Conservation (phyloP, 2,113 vertebrate genomes). For the Sturnus vulgaris region DNA sequence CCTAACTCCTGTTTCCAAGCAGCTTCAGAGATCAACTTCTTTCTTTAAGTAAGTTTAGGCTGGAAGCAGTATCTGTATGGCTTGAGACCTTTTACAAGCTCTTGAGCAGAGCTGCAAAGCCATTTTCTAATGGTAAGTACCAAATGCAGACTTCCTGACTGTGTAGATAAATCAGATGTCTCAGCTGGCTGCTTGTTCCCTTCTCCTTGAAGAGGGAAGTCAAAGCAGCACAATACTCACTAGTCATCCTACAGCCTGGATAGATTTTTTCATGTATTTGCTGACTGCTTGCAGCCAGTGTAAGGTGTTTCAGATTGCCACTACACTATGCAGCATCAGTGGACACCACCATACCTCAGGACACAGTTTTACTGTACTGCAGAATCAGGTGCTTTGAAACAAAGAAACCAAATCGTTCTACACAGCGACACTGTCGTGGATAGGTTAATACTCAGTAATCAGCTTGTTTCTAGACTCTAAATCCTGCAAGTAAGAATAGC, state of each 20-base stretch:
- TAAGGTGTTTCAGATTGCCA: background rate
- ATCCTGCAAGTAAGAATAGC: background rate
- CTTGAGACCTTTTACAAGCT: background rate
- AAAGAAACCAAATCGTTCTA: constrained; percentile 23
- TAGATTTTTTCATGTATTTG: background rate
- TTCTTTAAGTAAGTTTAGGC: background rate
- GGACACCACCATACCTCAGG: constrained; percentile 53
- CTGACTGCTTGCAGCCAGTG: background rate
- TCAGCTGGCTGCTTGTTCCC: background rate
- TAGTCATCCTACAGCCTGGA: background rate
- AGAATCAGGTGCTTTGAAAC: constrained; percentile 45
- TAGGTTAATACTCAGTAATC: background rate
- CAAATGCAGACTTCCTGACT: background rate
- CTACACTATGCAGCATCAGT: constrained; percentile 11
- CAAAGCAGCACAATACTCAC: background rate
- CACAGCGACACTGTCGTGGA: background rate
- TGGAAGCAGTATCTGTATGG: background rate
- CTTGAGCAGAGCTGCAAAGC: background rate
- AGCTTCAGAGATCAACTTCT: background rate
- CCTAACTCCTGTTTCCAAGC: background rate
- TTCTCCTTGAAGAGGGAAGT: background rate
- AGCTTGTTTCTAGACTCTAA: constrained; percentile 22
- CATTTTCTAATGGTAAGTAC: background rate
- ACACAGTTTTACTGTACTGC: constrained; percentile 27
- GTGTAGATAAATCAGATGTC: background rate